Evolutionary conservation across 2,888 invertebrate species (phyloP), one percentile per base, ranked within the genome.

Genomic region (Galeopsomyia nigrocyanea): DNA sequence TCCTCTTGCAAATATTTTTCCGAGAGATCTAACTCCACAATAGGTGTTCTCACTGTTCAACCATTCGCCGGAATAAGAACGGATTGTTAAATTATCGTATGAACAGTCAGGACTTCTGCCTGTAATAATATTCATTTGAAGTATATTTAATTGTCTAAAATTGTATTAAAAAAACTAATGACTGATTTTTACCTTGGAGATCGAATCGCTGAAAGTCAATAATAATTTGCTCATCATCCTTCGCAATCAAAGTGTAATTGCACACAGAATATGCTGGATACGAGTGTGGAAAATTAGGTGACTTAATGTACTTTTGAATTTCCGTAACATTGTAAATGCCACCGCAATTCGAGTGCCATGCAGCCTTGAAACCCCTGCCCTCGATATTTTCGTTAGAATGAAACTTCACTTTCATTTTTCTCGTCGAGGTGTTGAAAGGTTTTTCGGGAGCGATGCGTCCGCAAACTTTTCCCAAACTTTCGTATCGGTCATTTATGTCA

Each of bases 311-410:
- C 73, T 88, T 83, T 39, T 83, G 83, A 16, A 81, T 83, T 2
- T 88, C 88, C 3, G 88, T 89, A 0, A 91, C 92, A 62, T 87
- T 83, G 77, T 92, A 91, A 3, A 88, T 83, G 3, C 93, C 93
- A 14, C 95, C 95, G 85, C 97, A 97, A 74, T 90, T 90, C 75
- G 90, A 84, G 22, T 82, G 81, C 91, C 94, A 94, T 16, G 80
- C 73, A 7, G 91, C 91, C 88, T 89, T 87, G 74, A 96, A 96
- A 16, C 96, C 96, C 79, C 92, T 92, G 5, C 91, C 92, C 73
- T 90, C 90, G 6, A 89, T 87, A 16, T 87, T 87, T 1, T 86
- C 88, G 83, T 96, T 92, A 6, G 93, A 91, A 56, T 91, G 91
- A 82, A 96, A 94, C 13, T 92, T 83, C 2, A 96, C 87, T 84